phyloP scores from a whole-genome alignment of 2,888 invertebrate species.

The Polyommatus icarus region DNA sequence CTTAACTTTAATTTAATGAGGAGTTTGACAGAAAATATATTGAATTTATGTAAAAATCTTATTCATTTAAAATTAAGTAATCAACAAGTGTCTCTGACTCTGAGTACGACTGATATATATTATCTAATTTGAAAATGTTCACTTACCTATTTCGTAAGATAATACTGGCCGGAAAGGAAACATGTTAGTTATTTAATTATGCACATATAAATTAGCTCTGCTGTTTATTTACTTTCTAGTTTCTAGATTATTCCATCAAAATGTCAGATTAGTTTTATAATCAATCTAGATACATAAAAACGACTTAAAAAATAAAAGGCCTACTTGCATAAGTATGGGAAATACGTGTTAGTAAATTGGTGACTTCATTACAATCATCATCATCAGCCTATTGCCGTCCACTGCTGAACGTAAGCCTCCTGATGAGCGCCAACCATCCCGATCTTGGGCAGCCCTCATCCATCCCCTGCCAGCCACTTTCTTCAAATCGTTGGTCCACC shows the following conservation, averaged over 20 bases:
- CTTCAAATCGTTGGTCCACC: too few relatives aligned
- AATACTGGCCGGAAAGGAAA: not conserved
- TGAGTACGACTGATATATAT: too few relatives aligned
- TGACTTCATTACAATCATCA: not conserved
- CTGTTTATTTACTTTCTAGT: not conserved
- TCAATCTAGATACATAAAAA: not conserved
- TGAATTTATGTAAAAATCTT: too few relatives aligned
- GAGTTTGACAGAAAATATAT: too few relatives aligned
- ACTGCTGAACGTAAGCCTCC: too few relatives aligned
- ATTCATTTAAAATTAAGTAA: too few relatives aligned
- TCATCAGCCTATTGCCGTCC: too few relatives aligned
- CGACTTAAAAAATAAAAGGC: not conserved
- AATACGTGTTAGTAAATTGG: slow-evolving; percentile 5
- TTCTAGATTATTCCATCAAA: not conserved
- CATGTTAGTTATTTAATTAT: not conserved
- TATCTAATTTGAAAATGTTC: not conserved
- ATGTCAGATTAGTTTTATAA: not conserved
- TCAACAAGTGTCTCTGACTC: too few relatives aligned
- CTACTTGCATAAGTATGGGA: not conserved
- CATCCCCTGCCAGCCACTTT: too few relatives aligned
- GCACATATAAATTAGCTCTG: not conserved
- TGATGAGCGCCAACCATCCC: too few relatives aligned
- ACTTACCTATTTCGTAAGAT: not conserved
- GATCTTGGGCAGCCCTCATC: too few relatives aligned
- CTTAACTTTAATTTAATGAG: too few relatives aligned